Evolutionary conservation across 2,113 vertebrate species (phyloP).

Genomic region (Empidonax traillii): DNA sequence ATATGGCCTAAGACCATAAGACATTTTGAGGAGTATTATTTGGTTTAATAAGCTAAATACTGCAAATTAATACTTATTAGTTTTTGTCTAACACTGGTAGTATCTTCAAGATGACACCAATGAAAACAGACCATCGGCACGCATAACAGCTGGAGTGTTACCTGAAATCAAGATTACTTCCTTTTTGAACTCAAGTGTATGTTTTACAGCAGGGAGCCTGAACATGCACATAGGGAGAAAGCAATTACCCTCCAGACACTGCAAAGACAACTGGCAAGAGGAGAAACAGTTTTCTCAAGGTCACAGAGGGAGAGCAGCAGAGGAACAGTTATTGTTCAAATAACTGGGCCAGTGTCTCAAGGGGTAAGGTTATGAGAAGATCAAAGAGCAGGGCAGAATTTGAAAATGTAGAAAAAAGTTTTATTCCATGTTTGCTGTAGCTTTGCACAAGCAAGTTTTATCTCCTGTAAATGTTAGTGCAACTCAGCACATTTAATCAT

Average conservation of each 20-base stretch:
- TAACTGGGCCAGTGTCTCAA: background rate
- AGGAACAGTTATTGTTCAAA: background rate
- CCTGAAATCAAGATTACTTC: background rate
- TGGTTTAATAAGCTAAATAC: background rate
- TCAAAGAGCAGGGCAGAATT: background rate
- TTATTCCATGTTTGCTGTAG: background rate
- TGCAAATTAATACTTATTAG: background rate
- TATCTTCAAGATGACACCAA: background rate
- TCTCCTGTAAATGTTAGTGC: background rate
- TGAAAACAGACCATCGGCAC: rapidly evolving
- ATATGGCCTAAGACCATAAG: background rate
- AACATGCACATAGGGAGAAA: background rate
- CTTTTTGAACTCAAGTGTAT: background rate
- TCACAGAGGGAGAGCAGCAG: background rate
- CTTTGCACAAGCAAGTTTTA: background rate
- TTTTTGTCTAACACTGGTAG: background rate
- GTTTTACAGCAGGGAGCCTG: background rate
- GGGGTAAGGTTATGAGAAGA: background rate
- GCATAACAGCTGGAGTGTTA: background rate
- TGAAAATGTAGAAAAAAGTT: background rate
- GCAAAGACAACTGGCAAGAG: background rate
- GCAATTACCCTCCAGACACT: background rate
- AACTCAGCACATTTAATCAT: background rate
- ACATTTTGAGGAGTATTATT: background rate
- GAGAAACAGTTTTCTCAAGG: background rate